These are phyloP conservation scores for Aphaenogaster rudis DNA, from an alignment of 1,140 invertebrate species.

Conservation along the genomic window DNA sequence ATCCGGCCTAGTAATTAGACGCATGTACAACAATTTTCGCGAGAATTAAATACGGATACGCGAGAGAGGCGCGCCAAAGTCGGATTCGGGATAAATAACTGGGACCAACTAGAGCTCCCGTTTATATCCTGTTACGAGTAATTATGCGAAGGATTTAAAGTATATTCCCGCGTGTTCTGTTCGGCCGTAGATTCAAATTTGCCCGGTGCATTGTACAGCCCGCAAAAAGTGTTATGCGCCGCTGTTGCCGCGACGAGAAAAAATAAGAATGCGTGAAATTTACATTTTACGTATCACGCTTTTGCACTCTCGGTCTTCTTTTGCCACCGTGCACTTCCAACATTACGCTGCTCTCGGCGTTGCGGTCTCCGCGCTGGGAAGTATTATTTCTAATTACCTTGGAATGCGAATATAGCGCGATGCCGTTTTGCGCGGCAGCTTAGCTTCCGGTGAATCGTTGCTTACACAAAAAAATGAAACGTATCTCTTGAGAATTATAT, in stretches of 20 bases:
- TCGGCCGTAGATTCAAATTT: constrained; percentile 58
- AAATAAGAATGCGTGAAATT: constrained; percentile 64
- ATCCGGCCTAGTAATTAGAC: constrained; percentile 30
- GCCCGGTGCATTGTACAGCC: constrained; percentile 37
- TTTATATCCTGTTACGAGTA: constrained; percentile 61
- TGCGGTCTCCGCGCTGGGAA: constrained; percentile 53
- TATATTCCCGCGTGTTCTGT: constrained; percentile 41
- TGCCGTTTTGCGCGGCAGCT: constrained; percentile 52
- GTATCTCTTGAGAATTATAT: constrained; percentile 43
- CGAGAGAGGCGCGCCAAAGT: constrained; percentile 3
- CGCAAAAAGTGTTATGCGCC: constrained; percentile 55
- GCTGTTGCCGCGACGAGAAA: constrained; percentile 23
- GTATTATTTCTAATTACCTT: constrained; percentile 72
- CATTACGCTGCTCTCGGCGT: constrained; percentile 47
- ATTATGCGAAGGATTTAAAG: constrained; percentile 58
- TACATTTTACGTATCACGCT: constrained; percentile 62
- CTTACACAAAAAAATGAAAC: constrained; percentile 53
- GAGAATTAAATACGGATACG: constrained; percentile 35
- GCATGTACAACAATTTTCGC: constrained; percentile 47
- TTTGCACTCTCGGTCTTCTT: constrained; percentile 40
- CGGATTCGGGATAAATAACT: constrained; percentile 45
- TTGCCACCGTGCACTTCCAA: constrained; percentile 2
- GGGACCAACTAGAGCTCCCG: constrained; percentile 42
- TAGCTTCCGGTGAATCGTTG: constrained; percentile 46
- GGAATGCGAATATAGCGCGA: constrained; percentile 64